phyloP scores from a whole-genome alignment of 2,888 invertebrate species.

The Crepidodera aurea region DNA sequence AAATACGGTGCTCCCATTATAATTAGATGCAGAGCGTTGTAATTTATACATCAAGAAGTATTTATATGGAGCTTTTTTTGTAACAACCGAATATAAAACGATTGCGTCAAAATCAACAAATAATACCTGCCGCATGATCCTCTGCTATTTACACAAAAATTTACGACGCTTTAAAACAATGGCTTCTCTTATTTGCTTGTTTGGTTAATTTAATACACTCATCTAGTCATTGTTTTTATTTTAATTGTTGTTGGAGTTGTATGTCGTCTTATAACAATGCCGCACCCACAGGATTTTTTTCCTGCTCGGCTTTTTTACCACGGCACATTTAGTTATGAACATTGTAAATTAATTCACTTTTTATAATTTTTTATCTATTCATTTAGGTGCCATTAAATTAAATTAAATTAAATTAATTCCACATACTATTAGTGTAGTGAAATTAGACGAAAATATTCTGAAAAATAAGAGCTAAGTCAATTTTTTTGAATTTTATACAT shows the following conservation, averaged over 20 bases:
- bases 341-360: no score
- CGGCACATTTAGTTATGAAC: no score
- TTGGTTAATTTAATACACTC: constrained; percentile 26
- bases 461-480: no score
- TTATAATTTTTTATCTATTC: no score
- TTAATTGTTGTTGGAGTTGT: background rate
- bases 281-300: no score
- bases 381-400: no score
- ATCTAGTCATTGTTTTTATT: constrained; percentile 25
- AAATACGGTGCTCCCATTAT: constrained; percentile 2
- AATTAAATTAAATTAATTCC: no score
- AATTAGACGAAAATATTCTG: no score
- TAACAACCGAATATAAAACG: constrained; percentile 18
- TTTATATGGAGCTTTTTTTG: background rate
- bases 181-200: constrained; percentile 28
- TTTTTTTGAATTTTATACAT: no score
- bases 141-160: constrained; percentile 23
- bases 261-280: no score
- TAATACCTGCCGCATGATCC: constrained; percentile 21
- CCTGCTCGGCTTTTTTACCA: no score
- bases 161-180: constrained; percentile 20
- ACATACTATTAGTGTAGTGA: no score
- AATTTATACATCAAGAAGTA: background rate
- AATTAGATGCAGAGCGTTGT: background rate
- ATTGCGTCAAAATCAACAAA: constrained; percentile 31